Evolutionary conservation across 2,113 vertebrate genomes (phyloP), one percentile per base, ranked within the genome.

Genomic region (Macrotus californicus): DNA sequence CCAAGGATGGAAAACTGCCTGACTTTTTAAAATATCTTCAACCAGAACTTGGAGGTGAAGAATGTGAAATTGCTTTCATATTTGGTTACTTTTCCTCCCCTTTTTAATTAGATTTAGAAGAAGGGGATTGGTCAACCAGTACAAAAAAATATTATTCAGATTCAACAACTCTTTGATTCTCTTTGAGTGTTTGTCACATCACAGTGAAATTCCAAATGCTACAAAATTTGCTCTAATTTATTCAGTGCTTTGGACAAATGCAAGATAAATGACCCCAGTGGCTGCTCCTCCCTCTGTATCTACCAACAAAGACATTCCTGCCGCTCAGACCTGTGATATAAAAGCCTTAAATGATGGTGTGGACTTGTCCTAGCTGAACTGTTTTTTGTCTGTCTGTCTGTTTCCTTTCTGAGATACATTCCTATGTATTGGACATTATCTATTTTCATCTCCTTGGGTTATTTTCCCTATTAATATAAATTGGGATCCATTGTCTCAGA

Each of bases 171-270:
- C 52, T 91, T 87, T 73, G 39, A 41, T 72, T 92, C 70, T 86
- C 73, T 89, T 89, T 93, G 43, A 70, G 34, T 93, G 24, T 16
- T 85, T 91, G 50, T 81, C 81, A 91, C 36, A 39, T 93, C 79
- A 34, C n/a, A 95, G 54, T 69, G 64, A 89, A 95, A 87, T 83
- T 79, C 83, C 66, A 89, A 64, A 89, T 36, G 52, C 48, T 86
- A 87, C n/a, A 93, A 48, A 48, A 15, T 87, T 77, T 64, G n/a
- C 48, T 91, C 59, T 88, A 70, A 77, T 79, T 73, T 81, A 69
- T 70, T 84, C 80, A 87, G 46, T 76, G 56, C 56, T 94, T 77
- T 94, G 72, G 91, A 89, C 76, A 91, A 96, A 91, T 64, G n/a
- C 31, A 83, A 83, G 61, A 67, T 48, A 48, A 61, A 84, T 41